These are phyloP conservation scores for Leucoraja ocellata DNA, from an alignment of 2,797 vertebrate genomes.

Conservation along the genomic window DNA sequence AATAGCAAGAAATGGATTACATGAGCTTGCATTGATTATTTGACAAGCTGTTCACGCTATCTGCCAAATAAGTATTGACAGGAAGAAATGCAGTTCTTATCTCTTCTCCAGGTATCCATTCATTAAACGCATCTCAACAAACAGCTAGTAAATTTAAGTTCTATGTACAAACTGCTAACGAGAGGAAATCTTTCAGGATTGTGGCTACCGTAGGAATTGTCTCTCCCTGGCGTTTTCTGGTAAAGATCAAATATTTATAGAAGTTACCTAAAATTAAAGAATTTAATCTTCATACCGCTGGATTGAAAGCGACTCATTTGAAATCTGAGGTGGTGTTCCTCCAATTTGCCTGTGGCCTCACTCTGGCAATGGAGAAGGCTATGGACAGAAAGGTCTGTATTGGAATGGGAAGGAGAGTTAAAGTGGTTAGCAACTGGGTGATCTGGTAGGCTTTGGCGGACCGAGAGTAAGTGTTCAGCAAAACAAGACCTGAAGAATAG, in stretches of 20 bases:
- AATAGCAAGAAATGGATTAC: neutral
- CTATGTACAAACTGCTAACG: neutral
- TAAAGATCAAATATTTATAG: no score
- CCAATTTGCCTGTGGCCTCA: no score
- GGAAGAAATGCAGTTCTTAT: conserved; percentile 7
- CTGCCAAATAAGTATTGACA: neutral
- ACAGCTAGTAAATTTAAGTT: neutral
- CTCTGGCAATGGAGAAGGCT: no score
- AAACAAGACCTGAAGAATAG: neutral
- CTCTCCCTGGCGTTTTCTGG: neutral
- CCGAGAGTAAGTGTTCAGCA: no score
- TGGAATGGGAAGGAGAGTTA: no score
- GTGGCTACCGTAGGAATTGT: neutral
- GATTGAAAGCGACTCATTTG: no score
- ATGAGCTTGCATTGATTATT: neutral
- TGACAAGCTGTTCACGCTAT: neutral
- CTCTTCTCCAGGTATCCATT: neutral
- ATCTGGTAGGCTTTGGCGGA: no score
- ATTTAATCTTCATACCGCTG: no score
- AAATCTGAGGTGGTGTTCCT: no score
- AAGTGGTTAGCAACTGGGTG: no score
- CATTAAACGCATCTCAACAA: neutral
- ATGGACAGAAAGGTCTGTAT: no score
- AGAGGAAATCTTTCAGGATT: neutral
- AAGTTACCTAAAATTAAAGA: no score